Base-by-base conservation (phyloP, 2,888 invertebrate species). In the Eumerus sabulonum region DNA sequence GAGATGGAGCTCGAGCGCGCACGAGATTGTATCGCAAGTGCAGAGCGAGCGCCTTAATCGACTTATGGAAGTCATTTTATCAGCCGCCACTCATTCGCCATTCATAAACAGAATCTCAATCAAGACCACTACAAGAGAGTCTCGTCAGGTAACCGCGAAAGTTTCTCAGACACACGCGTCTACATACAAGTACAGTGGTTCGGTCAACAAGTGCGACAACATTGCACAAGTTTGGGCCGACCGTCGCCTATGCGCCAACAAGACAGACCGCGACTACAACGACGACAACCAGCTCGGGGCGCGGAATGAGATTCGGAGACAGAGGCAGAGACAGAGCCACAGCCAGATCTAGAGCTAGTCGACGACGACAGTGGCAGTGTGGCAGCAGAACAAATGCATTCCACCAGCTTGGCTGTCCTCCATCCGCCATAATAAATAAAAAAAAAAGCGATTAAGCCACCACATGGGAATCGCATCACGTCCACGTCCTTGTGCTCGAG, bases 381-480 rank as follows among this genome's bases (percentile, higher is more conserved):
- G n/a, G n/a, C n/a, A n/a, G n/a, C n/a, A 70, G 60, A 36, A 60
- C 51, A 53, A 67, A 67, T 57, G 48, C 56, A 67, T 48, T 56
- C 27, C 56, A 56, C 40, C 40, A 18, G 16, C 13, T 48, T 19
- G 45, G 18, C 36, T 13, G 27, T 27, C 27, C 27, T n/a, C 54
- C 60, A 45, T 36, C 59, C 63, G 57, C 63, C 36, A 63, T 48
- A 74, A 74, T 79, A 79, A 79, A 74, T 74, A 79, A 74, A 79
- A 74, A 79, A 79, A 79, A 74, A 79, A 79, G 74, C 79, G 68
- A 79, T 79, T 74, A 79, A 74, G 68, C 64, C 64, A 64, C 79
- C 79, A n/a, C n/a, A 79, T 74, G 64, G 79, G 74, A 79, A 79
- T 79, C 74, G 74, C 79, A 64, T 74, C 79, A 79, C 74, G 74